These are phyloP conservation scores for Petrocephalus microphthalmus DNA, from an alignment of 2,113 vertebrate species.

Conservation along the genomic window DNA sequence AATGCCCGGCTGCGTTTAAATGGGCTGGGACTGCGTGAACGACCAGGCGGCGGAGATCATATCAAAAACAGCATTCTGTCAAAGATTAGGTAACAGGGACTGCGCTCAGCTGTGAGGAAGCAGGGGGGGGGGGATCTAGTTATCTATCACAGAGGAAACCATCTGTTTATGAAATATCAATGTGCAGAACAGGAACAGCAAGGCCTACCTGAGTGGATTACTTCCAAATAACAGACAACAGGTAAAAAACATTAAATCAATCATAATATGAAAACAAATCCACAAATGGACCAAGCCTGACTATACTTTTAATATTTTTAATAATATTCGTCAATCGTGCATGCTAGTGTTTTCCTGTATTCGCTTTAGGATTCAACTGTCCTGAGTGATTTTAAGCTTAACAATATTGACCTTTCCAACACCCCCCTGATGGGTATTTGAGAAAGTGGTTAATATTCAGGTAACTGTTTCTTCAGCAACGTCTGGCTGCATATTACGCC, in stretches of 20 bases:
- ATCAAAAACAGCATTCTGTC: constrained; percentile 1
- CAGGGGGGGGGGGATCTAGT: neutral
- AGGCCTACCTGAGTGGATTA: neutral
- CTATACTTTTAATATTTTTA: neutral
- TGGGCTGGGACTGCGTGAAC: neutral
- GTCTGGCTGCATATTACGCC: neutral
- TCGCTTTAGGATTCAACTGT: neutral
- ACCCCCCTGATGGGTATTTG: neutral
- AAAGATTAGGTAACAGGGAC: constrained; percentile 6
- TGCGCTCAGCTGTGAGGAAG: constrained; percentile 9
- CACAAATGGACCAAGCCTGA: neutral
- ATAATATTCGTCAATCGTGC: neutral
- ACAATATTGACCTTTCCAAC: neutral
- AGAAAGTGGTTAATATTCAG: neutral
- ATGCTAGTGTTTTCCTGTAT: neutral
- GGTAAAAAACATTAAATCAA: neutral
- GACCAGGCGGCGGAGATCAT: neutral
- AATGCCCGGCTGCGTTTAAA: neutral
- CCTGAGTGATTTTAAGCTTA: neutral
- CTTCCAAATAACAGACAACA: neutral
- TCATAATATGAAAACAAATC: neutral
- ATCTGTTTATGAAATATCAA: neutral
- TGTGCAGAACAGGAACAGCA: neutral
- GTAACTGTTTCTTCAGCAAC: neutral
- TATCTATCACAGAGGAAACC: neutral